A percentile compares a stretch with the other conserved stretches of the same genome.
phyloP scores from a whole-genome alignment of 2,113 vertebrate species.

The Microcebus griseorufus region DNA sequence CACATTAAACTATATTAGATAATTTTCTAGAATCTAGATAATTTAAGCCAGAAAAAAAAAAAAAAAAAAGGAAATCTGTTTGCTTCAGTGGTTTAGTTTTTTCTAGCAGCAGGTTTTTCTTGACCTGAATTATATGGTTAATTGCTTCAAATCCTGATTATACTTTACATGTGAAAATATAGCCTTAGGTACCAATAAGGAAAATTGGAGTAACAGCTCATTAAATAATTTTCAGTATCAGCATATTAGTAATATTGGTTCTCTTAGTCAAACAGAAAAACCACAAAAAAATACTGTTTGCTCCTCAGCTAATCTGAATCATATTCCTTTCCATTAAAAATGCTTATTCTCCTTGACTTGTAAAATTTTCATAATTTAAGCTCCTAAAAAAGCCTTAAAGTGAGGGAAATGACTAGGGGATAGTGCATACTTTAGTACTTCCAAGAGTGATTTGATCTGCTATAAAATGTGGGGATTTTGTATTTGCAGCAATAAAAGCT shows the following conservation, averaged over 20 bases:
- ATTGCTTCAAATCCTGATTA: conserved; percentile 2
- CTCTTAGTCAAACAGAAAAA: conserved; percentile 39
- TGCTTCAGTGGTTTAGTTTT: not conserved
- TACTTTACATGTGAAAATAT: conserved; percentile 3
- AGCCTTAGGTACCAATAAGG: not conserved
- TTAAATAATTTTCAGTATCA: conserved; percentile 35
- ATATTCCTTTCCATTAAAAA: not conserved
- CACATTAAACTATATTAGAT: not conserved
- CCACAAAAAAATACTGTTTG: not conserved
- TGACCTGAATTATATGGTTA: not conserved
- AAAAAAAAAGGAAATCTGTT: not conserved
- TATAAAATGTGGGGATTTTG: not conserved
- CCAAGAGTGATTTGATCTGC: not conserved
- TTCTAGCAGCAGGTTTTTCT: not conserved
- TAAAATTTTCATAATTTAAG: not conserved
- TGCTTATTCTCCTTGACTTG: not conserved
- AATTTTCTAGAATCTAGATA: conserved; percentile 2
- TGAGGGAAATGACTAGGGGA: not conserved
- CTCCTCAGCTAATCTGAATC: not conserved
- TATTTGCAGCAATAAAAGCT: not conserved
- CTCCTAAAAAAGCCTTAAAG: not conserved
- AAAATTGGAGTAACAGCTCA: not conserved
- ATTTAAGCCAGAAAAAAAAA: not conserved
- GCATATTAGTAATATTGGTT: not conserved
- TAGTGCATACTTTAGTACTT: not conserved